Conservation (phyloP, 2,888 invertebrate genomes). For the Drosophila sordidapex region DNA sequence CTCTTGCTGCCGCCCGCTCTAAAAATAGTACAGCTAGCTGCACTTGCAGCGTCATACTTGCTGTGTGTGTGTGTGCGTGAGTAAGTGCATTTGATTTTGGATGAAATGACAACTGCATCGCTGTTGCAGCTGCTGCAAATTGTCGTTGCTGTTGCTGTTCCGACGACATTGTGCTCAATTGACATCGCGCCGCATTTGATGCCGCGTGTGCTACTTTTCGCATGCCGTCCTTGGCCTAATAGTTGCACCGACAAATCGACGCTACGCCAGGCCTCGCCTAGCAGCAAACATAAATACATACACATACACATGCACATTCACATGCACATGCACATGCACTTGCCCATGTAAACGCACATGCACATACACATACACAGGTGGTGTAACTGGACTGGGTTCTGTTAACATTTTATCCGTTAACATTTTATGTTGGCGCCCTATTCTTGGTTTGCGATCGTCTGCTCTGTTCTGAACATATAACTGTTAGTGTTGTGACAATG, state of each 20-base stretch:
- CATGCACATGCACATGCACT: slow-evolving; percentile 5
- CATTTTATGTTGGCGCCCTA: background rate
- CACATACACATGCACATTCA: slow-evolving; percentile 7
- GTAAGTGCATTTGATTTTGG: slow-evolving; percentile 53
- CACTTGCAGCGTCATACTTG: slow-evolving; percentile 17
- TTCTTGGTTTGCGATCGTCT: slow-evolving; percentile 37
- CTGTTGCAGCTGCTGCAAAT: slow-evolving; percentile 12
- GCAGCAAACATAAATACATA: slow-evolving; percentile 7
- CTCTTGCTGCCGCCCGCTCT: slow-evolving; percentile 41
- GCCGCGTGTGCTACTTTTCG: slow-evolving; percentile 63
- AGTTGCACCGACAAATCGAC: slow-evolving; percentile 49
- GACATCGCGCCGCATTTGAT: slow-evolving; percentile 46
- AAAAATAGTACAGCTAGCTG: slow-evolving; percentile 56
- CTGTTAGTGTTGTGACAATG: slow-evolving; percentile 21
- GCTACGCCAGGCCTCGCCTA: slow-evolving; percentile 39
- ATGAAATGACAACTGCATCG: slow-evolving; percentile 41
- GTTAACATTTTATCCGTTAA: slow-evolving; percentile 13
- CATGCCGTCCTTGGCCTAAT: slow-evolving; percentile 71
- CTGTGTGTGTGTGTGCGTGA: slow-evolving; percentile 15
- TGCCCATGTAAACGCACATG: slow-evolving; percentile 4
- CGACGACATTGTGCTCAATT: slow-evolving; percentile 52
- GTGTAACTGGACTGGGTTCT: slow-evolving; percentile 32
- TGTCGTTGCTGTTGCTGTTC: slow-evolving; percentile 11
- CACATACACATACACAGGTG: slow-evolving; percentile 4
- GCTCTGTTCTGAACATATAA: slow-evolving; percentile 25